phyloP scores from a whole-genome alignment of 2,888 invertebrate species.

The Allophyes oxyacanthae region DNA sequence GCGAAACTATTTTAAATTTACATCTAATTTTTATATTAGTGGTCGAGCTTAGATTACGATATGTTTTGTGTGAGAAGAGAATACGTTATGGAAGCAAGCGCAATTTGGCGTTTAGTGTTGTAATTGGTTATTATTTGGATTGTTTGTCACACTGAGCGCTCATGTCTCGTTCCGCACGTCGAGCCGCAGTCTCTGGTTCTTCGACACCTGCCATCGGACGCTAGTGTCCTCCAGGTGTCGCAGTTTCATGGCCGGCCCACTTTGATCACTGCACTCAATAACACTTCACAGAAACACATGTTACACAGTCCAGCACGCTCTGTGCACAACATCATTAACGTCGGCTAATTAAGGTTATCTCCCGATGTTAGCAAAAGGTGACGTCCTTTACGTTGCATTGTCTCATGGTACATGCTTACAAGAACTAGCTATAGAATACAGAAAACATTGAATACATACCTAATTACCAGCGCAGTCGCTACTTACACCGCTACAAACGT shows the following conservation, averaged over 20 bases:
- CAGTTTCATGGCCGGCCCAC: constrained; percentile 88
- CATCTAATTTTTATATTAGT: constrained; percentile 72
- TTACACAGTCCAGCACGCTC: constrained; percentile 62
- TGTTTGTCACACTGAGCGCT: constrained; percentile 66
- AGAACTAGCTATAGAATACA: constrained; percentile 59
- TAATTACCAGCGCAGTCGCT: constrained; percentile 37
- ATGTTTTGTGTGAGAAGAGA: constrained; percentile 81
- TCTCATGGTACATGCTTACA: constrained; percentile 79
- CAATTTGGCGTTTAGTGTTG: constrained; percentile 82
- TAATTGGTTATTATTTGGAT: constrained; percentile 60
- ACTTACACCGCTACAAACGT: constrained; percentile 28
- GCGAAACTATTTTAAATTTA: constrained; percentile 74
- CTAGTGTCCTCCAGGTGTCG: constrained; percentile 76
- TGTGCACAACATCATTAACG: constrained; percentile 56
- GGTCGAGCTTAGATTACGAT: constrained; percentile 83
- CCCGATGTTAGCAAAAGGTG: constrained; percentile 55
- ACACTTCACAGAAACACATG: constrained; percentile 79
- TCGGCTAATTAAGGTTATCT: constrained; percentile 57
- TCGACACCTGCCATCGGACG: constrained; percentile 85
- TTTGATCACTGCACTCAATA: constrained; percentile 82
- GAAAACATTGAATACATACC: constrained; percentile 65
- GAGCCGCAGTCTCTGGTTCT: constrained; percentile 86
- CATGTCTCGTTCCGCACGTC: constrained; percentile 87
- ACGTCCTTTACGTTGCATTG: constrained; percentile 74
- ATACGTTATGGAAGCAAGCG: constrained; percentile 86